Evolutionary conservation across 2,797 vertebrate genomes (phyloP).

Genomic region (Tamandua tetradactyla): DNA sequence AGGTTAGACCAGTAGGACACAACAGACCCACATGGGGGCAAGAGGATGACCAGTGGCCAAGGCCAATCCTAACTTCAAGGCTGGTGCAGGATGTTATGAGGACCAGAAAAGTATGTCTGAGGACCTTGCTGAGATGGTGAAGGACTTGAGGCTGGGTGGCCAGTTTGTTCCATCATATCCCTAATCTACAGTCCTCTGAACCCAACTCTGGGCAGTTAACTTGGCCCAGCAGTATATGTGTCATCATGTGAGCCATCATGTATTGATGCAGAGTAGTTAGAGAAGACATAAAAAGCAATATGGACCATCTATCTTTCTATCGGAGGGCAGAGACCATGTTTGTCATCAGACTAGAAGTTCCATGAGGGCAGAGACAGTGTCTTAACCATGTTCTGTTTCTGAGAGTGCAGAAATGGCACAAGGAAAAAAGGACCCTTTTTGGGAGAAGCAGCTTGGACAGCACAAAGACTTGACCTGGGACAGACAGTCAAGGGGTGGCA

Average conservation of each 20-base stretch:
- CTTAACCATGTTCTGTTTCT: neutral
- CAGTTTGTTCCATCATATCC: too few relatives aligned
- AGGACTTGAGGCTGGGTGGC: neutral
- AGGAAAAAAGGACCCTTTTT: neutral
- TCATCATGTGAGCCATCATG: neutral
- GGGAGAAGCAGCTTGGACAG: neutral
- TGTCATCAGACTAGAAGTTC: neutral
- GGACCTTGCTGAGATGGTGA: neutral
- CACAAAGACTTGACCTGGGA: neutral
- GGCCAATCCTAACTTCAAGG: neutral
- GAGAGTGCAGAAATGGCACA: neutral
- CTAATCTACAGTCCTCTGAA: neutral
- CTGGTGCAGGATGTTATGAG: neutral
- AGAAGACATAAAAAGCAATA: neutral
- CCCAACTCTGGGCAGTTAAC: neutral
- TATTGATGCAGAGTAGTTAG: neutral
- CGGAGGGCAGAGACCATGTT: neutral
- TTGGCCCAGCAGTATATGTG: neutral
- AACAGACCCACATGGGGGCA: neutral
- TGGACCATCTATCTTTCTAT: rapidly evolving
- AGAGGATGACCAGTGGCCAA: neutral
- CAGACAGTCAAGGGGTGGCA: rapidly evolving
- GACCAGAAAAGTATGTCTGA: neutral
- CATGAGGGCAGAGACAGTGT: neutral
- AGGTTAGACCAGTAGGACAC: neutral